Percentiles rank a stretch among this genome's conserved stretches.
Evolutionary conservation across 53 echinoderm and acorn worm genomes (phyloP).

Genomic region (Paracentrotus lividus): DNA sequence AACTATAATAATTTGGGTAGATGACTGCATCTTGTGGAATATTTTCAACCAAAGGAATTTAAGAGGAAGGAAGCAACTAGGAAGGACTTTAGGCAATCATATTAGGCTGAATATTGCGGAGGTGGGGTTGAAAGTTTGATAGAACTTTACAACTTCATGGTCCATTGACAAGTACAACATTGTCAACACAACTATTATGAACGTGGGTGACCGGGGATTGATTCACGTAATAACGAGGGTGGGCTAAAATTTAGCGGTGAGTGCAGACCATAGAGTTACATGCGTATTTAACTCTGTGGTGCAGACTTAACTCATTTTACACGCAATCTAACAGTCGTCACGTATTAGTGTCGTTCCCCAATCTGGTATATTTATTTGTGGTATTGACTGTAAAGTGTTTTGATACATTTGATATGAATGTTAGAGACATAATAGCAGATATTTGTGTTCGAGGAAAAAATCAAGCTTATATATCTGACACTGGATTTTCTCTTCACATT

Average conservation of each 20-base stretch:
- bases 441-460: too few relatives aligned
- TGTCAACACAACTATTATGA: slow-evolving; percentile 4
- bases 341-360: neutral
- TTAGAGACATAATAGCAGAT: too few relatives aligned
- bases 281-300: neutral
- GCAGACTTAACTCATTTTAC: neutral
- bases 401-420: too few relatives aligned
- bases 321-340: too few relatives aligned
- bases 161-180: neutral
- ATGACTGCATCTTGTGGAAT: neutral
- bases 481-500: too few relatives aligned
- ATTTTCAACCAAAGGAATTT: neutral
- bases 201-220: neutral
- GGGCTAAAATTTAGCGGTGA: neutral
- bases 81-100: neutral
- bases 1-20: too few relatives aligned
- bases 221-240: neutral
- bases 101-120: neutral
- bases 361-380: neutral
- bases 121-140: neutral
- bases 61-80: neutral
- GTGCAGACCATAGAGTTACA: neutral
- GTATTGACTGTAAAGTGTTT: too few relatives aligned
- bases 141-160: neutral
- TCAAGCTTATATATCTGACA: too few relatives aligned